phyloP scores from a whole-genome alignment of 2,888 invertebrate species.

The Rhyacophila evoluta region DNA sequence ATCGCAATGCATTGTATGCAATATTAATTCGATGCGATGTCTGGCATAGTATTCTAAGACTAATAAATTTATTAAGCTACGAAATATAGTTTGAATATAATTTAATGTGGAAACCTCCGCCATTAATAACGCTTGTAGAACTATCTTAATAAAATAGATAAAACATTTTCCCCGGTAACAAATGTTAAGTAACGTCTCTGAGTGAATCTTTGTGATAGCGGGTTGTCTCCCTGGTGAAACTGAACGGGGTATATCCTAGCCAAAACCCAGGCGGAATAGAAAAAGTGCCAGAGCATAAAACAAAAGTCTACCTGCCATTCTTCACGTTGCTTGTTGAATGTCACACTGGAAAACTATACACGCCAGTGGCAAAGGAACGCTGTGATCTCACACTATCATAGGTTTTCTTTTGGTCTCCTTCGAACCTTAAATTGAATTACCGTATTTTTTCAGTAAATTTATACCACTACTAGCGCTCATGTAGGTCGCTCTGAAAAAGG shows the following conservation, averaged over 20 bases:
- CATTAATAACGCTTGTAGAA: too few species aligned
- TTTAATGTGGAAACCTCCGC: too few species aligned
- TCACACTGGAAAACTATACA: neutral
- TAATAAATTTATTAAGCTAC: too few species aligned
- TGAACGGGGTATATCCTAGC: neutral
- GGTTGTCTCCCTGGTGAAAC: slow-evolving; percentile 1
- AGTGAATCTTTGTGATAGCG: neutral
- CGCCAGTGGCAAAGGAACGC: neutral
- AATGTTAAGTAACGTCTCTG: neutral
- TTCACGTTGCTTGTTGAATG: slow-evolving; percentile 6
- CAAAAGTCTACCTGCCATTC: slow-evolving; percentile 2
- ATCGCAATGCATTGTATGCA: too few species aligned
- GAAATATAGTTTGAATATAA: too few species aligned
- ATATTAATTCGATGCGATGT: too few species aligned
- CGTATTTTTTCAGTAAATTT: too few species aligned
- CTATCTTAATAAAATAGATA: too few species aligned
- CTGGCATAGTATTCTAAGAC: too few species aligned
- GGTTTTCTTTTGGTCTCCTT: neutral
- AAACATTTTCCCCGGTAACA: too few species aligned
- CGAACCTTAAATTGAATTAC: neutral
- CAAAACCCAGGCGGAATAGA: neutral
- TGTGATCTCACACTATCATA: neutral
- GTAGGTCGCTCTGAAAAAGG: too few species aligned
- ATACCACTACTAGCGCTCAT: too few species aligned
- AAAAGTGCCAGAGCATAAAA: slow-evolving; percentile 3